Conservation (phyloP, 2,113 vertebrate species). For the Gymnarchus niloticus region DNA sequence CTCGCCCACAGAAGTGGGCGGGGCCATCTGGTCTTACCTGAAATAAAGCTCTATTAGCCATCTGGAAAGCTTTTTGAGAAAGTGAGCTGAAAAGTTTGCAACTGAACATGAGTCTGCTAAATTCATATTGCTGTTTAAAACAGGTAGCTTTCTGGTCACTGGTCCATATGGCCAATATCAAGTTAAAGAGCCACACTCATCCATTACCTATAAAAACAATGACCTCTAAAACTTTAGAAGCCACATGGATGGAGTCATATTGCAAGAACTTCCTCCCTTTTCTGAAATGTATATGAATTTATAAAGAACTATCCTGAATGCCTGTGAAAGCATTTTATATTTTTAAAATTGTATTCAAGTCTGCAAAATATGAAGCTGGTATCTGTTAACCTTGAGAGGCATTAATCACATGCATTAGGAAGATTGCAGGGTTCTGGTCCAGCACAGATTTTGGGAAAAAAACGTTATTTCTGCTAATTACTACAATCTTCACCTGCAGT, state of each 20-base stretch:
- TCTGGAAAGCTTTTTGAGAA: conserved; percentile 4
- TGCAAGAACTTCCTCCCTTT: background rate
- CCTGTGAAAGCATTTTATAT: background rate
- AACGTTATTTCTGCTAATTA: background rate
- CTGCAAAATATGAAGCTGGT: background rate
- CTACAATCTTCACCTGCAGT: conserved; percentile 12
- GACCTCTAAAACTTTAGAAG: conserved; percentile 3
- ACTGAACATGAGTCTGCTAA: background rate
- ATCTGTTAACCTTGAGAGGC: background rate
- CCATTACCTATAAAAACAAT: background rate
- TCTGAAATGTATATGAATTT: background rate
- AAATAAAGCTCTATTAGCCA: background rate
- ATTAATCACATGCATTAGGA: background rate
- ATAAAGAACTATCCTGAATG: background rate
- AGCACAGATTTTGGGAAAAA: background rate
- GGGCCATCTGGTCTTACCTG: background rate
- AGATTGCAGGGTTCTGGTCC: background rate
- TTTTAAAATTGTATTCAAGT: background rate
- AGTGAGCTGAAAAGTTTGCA: background rate
- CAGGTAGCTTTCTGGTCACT: background rate
- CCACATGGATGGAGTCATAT: background rate
- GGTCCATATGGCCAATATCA: background rate
- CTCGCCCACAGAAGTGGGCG: background rate
- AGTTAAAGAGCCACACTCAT: too few species aligned
- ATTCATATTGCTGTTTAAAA: background rate